Conservation (phyloP, 2,888 invertebrate genomes). For the Sericinus montela region DNA sequence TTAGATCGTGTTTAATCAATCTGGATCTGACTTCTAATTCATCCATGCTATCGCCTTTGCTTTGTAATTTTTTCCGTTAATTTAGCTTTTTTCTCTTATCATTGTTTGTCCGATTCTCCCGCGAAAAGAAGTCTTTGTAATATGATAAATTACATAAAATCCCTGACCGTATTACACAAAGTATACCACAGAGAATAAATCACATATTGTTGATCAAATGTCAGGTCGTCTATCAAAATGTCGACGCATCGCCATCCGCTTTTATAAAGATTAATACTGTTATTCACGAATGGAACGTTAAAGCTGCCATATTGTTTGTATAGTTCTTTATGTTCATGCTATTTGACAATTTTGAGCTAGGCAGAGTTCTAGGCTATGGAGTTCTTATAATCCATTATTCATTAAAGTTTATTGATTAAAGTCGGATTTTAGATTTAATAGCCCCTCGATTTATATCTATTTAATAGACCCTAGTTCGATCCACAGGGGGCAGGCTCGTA, state of each 20-base stretch:
- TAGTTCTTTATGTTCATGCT: no score
- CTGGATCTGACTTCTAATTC: neutral
- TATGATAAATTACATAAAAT: conserved; percentile 12
- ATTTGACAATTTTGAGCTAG: no score
- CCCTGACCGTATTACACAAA: conserved; percentile 6
- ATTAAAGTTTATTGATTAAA: no score
- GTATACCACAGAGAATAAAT: conserved; percentile 8
- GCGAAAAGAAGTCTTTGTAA: neutral
- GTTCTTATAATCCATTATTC: no score
- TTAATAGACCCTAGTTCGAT: no score
- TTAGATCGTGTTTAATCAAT: neutral
- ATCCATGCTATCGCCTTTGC: neutral
- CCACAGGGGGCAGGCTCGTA: no score
- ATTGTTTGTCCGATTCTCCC: conserved; percentile 1
- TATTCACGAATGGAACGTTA: neutral
- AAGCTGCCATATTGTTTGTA: no score
- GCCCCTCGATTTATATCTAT: no score
- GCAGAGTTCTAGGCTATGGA: no score
- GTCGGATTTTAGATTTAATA: no score
- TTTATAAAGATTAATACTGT: neutral
- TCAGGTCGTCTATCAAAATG: conserved; percentile 10
- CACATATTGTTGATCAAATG: conserved; percentile 5
- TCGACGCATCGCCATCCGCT: neutral
- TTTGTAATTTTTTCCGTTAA: conserved; percentile 1
- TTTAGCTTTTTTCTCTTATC: conserved; percentile 4